These are phyloP conservation scores for Telmatherina bonti DNA, from an alignment of 2,797 vertebrate genomes.

Conservation along the genomic window DNA sequence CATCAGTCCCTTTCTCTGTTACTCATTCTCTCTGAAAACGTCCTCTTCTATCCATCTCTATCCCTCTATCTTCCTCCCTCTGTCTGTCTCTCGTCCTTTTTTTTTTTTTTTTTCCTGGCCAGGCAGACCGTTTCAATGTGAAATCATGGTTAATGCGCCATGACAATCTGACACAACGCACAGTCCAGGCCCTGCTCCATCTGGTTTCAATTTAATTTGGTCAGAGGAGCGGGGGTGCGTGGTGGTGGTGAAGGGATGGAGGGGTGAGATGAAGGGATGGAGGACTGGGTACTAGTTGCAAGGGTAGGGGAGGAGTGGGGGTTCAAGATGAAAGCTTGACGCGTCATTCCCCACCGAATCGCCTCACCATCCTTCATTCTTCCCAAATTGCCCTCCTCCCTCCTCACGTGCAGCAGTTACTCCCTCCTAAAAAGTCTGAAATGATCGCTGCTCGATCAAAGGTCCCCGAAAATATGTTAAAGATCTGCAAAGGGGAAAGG, in stretches of 20 bases:
- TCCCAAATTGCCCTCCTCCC: constrained; percentile 81
- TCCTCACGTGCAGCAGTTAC: constrained; percentile 76
- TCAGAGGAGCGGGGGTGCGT: constrained; percentile 56
- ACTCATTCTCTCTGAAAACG: constrained; percentile 47
- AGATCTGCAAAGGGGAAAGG: constrained; percentile 81
- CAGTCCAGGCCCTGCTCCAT: constrained; percentile 78
- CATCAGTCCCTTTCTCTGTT: constrained; percentile 59
- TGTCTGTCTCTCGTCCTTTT: constrained; percentile 53
- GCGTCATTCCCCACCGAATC: constrained; percentile 82
- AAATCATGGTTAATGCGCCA: constrained; percentile 80
- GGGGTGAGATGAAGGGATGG: constrained; percentile 64
- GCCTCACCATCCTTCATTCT: constrained; percentile 86
- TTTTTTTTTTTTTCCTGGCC: constrained; percentile 51
- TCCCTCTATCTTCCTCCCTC: constrained; percentile 48
- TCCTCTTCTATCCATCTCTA: constrained; percentile 18
- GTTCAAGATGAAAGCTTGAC: constrained; percentile 82
- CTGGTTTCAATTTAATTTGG: constrained; percentile 88
- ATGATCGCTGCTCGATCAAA: constrained; percentile 88
- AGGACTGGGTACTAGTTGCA: constrained; percentile 50
- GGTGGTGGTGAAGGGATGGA: constrained; percentile 34
- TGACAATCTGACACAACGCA: constrained; percentile 81
- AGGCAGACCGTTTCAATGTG: constrained; percentile 73
- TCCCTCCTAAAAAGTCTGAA: constrained; percentile 81
- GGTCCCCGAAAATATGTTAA: constrained; percentile 89
- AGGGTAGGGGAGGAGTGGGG: constrained; percentile 9